Base-by-base conservation (phyloP, 2,888 invertebrate species). In the Dolichopus griseipennis region DNA sequence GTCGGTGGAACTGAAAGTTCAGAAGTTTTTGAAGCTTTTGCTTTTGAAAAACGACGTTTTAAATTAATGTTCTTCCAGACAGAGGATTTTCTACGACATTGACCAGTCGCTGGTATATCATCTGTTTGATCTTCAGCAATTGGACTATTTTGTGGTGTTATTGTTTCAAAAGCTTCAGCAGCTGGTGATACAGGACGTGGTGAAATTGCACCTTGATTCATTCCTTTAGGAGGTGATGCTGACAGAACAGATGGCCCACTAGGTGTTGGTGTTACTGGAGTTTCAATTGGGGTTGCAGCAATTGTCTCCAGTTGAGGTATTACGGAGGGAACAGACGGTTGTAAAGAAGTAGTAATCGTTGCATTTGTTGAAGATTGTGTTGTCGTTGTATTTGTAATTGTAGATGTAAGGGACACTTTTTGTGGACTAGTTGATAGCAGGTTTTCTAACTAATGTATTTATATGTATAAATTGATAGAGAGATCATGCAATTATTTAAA, bases 11-110 rank as follows among this genome's bases (percentile, higher is more conserved):
- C 22, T 1, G 66, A 64, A 27, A 68, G 66, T 67, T 72, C 70
- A 7, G 78, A 79, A 69, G 78, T 78, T 75, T 87, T 88, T 78
- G 89, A 89, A 70, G 89, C 82, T 79, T 89, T 90, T 73, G 91
- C 92, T 81, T 86, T 90, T 71, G 90, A 91, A 74, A 92, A 85
- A 81, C 92, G 91, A 74, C 91, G 87, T 81, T 92, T 92, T 70
- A 92, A 83, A 79, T 88, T 90, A 83, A 91, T 91, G 70, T 87
- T 86, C 81, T 90, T 91, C 90, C 91, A 91, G 69, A 85, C 81
- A 72, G 87, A 85, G 33, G 81, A 80, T 75, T 88, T 88, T 73
- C 89, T 84, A 71, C 88, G 81, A 67, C 79, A 78, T 71, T 83
- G 80, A 33, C 68, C 70, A 18, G 67, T 18, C 61, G 80, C 75